Percentiles rank a stretch among this genome's conserved stretches.
Conservation (phyloP, 1,140 invertebrate genomes). For the Caenorhabditis briggsae region DNA sequence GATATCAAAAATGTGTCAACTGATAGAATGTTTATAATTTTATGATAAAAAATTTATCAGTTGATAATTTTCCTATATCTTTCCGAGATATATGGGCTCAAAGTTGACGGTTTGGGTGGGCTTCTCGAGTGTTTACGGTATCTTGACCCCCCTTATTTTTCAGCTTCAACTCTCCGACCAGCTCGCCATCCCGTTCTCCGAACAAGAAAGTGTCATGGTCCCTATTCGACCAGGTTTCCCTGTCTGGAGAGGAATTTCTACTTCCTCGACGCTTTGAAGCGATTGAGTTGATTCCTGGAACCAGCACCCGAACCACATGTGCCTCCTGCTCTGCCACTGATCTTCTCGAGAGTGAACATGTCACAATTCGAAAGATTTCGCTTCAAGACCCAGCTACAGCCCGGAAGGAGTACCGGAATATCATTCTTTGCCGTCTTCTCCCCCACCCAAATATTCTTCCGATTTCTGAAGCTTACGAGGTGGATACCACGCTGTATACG, state of each 20-base stretch:
- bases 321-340: constrained; percentile 22
- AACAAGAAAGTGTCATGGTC: constrained; percentile 37
- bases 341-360: constrained; percentile 41
- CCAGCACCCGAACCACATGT: neutral
- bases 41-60: too few species aligned
- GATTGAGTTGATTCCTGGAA: constrained; percentile 28
- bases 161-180: constrained; percentile 30
- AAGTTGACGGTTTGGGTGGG: too few species aligned
- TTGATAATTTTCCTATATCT: too few species aligned
- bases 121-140: neutral
- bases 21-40: too few species aligned
- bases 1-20: too few species aligned
- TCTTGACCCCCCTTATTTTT: neutral
- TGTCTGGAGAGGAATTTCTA: constrained; percentile 29
- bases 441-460: constrained; percentile 37
- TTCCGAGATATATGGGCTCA: too few species aligned
- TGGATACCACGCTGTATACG: constrained; percentile 26
- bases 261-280: constrained; percentile 38
- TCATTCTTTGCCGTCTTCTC: constrained; percentile 6
- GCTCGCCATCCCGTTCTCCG: constrained; percentile 22
- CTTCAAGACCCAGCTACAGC: constrained; percentile 46
- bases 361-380: constrained; percentile 37
- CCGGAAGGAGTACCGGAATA: neutral
- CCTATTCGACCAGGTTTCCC: constrained; percentile 29
- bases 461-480: constrained; percentile 33